Percentiles rank a stretch among this genome's conserved stretches.
Conservation (phyloP, 1,140 invertebrate species). For the Panulirus ornatus region DNA sequence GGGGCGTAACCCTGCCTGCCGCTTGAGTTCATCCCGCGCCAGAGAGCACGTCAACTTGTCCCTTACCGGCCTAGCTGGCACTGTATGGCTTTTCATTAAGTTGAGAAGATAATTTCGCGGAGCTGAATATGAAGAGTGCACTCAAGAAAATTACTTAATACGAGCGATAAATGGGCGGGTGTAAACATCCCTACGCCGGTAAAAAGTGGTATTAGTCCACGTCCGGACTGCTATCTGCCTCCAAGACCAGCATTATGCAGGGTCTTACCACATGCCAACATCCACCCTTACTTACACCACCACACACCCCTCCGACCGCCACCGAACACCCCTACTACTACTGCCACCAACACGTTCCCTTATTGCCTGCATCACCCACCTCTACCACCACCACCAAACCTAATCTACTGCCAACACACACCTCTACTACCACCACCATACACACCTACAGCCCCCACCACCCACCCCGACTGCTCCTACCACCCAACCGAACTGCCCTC, state of each 20-base stretch:
- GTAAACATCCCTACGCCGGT: constrained; percentile 54
- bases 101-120: constrained; percentile 72
- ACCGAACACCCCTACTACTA: not conserved
- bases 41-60: constrained; percentile 30
- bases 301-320: no score
- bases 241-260: not conserved
- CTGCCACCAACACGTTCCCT: not conserved
- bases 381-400: no score
- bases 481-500: no score
- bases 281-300: not conserved
- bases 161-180: constrained; percentile 64
- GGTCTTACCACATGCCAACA: not conserved
- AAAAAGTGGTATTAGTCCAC: not conserved
- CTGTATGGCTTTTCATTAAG: constrained; percentile 70
- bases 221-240: not conserved
- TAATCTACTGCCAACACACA: no score
- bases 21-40: constrained; percentile 41
- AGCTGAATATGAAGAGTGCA: constrained; percentile 70
- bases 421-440: not conserved
- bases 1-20: constrained; percentile 50
- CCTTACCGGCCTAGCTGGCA: constrained; percentile 47
- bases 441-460: not conserved
- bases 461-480: no score
- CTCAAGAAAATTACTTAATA: constrained; percentile 72
- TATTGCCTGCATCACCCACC: no score